Conservation (phyloP, 2,797 vertebrate species). For the Rhinoraja longicauda region DNA sequence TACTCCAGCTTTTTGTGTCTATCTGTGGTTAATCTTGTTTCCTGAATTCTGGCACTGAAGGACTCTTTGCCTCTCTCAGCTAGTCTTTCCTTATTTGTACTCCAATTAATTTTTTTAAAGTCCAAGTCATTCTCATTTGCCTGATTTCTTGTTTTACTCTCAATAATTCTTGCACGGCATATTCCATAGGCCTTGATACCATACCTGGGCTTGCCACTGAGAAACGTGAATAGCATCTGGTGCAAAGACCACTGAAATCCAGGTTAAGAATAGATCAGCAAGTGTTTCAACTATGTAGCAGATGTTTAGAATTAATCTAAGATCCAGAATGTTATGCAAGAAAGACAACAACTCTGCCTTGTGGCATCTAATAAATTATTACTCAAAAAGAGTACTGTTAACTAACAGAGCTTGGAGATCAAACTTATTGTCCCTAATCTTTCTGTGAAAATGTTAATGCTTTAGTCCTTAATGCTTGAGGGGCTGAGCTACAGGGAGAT, state of each 20-base stretch:
- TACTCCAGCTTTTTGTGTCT: too few relatives aligned
- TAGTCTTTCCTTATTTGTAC: too few relatives aligned
- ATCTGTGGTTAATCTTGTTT: too few relatives aligned
- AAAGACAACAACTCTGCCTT: slow-evolving; percentile 6
- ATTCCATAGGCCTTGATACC: too few relatives aligned
- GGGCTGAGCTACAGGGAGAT: too few relatives aligned
- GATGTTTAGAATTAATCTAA: neutral
- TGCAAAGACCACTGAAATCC: neutral
- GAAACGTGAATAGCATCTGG: neutral
- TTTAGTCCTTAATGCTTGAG: too few relatives aligned
- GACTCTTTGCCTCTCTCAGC: too few relatives aligned
- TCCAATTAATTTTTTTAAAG: too few relatives aligned
- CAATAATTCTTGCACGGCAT: too few relatives aligned
- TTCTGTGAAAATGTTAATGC: neutral
- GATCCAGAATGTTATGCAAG: neutral
- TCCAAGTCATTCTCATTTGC: too few relatives aligned
- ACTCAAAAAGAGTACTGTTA: neutral
- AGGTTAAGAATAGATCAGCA: neutral
- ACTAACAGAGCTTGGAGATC: neutral
- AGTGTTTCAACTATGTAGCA: neutral
- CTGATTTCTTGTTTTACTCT: neutral
- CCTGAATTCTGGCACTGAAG: too few relatives aligned
- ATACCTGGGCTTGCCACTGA: neutral
- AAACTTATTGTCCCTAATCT: neutral
- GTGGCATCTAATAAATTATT: slow-evolving; percentile 5